A percentile compares a stretch with the other conserved stretches of the same genome.
phyloP scores from a whole-genome alignment of 2,888 invertebrate genomes.

The Microchrysa polita region DNA sequence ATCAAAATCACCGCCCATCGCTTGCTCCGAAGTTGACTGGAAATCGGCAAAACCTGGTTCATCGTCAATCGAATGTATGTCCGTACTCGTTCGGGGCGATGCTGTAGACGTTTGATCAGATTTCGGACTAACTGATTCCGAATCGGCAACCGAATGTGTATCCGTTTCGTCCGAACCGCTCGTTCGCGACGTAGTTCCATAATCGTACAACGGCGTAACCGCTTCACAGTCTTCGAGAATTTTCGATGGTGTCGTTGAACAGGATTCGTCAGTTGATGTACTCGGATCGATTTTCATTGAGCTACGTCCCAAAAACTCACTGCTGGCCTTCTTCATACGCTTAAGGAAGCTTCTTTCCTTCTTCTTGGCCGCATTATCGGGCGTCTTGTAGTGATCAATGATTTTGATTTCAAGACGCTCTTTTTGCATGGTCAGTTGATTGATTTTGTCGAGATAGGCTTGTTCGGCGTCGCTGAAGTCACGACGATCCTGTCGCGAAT shows the following conservation, averaged over 20 bases:
- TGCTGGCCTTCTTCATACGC: not conserved
- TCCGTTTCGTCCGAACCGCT: too few relatives aligned
- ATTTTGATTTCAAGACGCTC: conserved; percentile 23
- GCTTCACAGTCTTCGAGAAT: not conserved
- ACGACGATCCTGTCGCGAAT: conserved; percentile 94
- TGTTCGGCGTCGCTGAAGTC: conserved; percentile 95
- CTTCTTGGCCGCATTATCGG: conserved; percentile 9
- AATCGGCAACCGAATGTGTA: not conserved
- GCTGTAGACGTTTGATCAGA: conserved; percentile 16
- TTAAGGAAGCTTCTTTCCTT: conserved; percentile 19
- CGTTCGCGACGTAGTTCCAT: too few relatives aligned
- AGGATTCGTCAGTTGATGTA: conserved; percentile 11
- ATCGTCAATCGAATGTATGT: not conserved
- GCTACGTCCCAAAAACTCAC: not conserved
- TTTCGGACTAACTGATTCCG: conserved; percentile 6
- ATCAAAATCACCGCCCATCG: not conserved
- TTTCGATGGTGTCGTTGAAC: conserved; percentile 23
- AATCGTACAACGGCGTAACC: too few relatives aligned
- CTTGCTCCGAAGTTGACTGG: not conserved
- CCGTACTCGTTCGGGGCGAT: not conserved
- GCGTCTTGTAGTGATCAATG: conserved; percentile 8
- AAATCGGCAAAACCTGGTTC: not conserved
- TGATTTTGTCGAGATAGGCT: conserved; percentile 90
- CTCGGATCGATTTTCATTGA: not conserved
- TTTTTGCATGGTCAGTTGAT: conserved; percentile 72